phyloP scores from a whole-genome alignment of 2,797 vertebrate genomes.

The Aplochiton taeniatus region DNA sequence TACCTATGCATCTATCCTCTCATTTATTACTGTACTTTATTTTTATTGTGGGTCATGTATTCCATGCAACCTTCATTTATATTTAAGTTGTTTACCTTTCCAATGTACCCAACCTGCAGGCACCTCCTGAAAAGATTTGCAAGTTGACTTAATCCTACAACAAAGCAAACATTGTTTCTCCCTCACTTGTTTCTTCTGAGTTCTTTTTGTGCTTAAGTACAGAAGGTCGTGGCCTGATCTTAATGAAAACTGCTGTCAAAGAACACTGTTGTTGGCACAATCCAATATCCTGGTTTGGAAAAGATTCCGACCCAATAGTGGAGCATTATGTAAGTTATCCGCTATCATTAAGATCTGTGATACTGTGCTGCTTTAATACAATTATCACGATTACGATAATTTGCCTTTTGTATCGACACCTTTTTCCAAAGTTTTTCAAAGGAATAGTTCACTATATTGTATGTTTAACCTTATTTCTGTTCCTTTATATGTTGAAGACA shows the following conservation, averaged over 20 bases:
- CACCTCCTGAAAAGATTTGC: not conserved
- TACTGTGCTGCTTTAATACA: no score
- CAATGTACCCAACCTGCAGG: not conserved
- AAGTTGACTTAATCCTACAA: not conserved
- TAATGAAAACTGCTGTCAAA: not conserved
- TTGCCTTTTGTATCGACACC: no score
- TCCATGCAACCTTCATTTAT: constrained; percentile 5
- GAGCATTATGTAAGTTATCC: not conserved
- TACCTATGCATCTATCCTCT: no score
- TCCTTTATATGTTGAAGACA: no score
- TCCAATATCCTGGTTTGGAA: not conserved
- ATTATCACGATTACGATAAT: no score
- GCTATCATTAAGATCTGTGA: not conserved
- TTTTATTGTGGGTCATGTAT: no score
- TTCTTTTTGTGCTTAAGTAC: not conserved
- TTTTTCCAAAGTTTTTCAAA: no score
- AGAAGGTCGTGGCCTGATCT: not conserved
- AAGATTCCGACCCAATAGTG: constrained; percentile 8
- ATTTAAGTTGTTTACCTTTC: not conserved
- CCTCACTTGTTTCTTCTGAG: not conserved
- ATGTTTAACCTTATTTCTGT: no score
- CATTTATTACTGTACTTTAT: no score
- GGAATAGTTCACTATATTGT: no score
- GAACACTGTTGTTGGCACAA: not conserved
- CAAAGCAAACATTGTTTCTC: constrained; percentile 8